Base-by-base conservation (phyloP, 1,140 invertebrate genomes). In the Eulimnadia texana region DNA sequence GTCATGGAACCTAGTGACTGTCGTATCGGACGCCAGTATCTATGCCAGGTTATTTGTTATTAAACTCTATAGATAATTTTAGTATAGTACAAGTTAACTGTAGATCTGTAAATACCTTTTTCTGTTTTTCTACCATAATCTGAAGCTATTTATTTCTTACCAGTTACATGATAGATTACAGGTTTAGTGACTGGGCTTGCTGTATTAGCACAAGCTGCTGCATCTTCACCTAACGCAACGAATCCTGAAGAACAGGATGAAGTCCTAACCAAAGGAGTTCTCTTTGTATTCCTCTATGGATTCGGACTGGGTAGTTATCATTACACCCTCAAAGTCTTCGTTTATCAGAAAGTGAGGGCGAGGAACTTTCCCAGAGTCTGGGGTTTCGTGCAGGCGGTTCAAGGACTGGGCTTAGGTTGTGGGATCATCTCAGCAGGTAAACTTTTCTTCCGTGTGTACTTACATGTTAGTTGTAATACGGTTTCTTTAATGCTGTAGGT, bases 311-410 rank as follows among this genome's bases (percentile, higher is more conserved):
- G 85, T 23, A 88, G 86, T 9, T 90, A 90, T 74, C 85, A 88
- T 69, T 91, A 91, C 69, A 85, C 86, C 13, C 75, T 92, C 24
- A 91, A 91, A 72, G 88, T 91, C 82, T 90, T 90, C 73, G 88
- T 85, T 0, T 89, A 90, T 68, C 88, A 92, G 71, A 78, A 86
- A 65, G 87, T 91, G 9, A 74, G 87, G 47, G 86, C 87, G 0
- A 78, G 87, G 62, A 87, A 92, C 71, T 92, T 92, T 72, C 84
- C 88, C 0, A 77, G 86, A 60, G 88, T 88, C 0, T 93, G 89
- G 89, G 86, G 87, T 54, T 92, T 88, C 71, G 83, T 92, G 16
- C 88, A 90, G 70, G 90, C 84, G 67, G 86, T 85, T 2, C 88
- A 91, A 70, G 84, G 86, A 0, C 81, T 92, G 67, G 86, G 88